These are phyloP conservation scores for Heliconius melpomene DNA, from an alignment of 1,140 invertebrate species.

Conservation along the genomic window DNA sequence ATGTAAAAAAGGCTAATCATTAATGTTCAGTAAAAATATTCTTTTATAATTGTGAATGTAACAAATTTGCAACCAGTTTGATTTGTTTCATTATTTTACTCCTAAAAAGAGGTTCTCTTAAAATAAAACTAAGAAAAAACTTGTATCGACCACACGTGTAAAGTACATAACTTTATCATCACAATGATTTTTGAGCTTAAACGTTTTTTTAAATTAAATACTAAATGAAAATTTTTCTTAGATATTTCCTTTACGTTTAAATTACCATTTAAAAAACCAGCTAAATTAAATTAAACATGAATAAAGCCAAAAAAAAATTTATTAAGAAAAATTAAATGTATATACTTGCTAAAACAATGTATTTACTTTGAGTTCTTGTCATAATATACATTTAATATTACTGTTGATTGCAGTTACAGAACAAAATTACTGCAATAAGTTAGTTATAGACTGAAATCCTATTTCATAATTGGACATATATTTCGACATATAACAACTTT, in stretches of 20 bases:
- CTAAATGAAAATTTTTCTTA: no score
- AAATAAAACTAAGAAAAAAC: background rate
- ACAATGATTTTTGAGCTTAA: background rate
- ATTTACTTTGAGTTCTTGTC: background rate
- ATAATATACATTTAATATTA: background rate
- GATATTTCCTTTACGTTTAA: background rate
- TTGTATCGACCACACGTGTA: background rate
- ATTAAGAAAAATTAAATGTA: background rate
- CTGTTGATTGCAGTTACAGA: background rate
- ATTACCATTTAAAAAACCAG: background rate
- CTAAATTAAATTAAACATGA: background rate
- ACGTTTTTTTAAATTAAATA: background rate
- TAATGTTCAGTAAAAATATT: background rate
- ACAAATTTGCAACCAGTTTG: background rate
- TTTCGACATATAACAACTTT: background rate
- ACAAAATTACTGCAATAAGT: background rate
- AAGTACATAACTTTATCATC: background rate
- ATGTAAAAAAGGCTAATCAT: no score
- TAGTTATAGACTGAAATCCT: background rate
- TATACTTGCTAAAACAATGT: background rate
- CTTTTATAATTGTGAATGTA: background rate
- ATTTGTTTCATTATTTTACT: background rate
- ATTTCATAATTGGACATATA: background rate
- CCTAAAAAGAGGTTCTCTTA: background rate
- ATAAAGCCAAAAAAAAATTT: background rate